These are phyloP conservation scores for Montipora capricornis DNA, from an alignment of 64 coral and sea anemone genomes.

Conservation along the genomic window DNA sequence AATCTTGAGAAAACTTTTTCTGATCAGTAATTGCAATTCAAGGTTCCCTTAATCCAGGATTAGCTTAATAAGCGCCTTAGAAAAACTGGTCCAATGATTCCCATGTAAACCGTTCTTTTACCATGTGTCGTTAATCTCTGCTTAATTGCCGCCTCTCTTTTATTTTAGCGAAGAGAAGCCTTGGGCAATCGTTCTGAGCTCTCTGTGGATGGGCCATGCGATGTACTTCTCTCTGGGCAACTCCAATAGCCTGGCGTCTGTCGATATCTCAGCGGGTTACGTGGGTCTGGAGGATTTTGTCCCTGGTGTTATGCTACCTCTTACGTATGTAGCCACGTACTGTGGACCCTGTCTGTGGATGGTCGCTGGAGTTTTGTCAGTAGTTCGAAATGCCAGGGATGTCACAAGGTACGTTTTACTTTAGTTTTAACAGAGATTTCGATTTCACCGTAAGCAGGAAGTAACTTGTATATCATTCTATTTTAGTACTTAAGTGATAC, in stretches of 20 bases:
- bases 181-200: slow-evolving; percentile 53
- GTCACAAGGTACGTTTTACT: slow-evolving; percentile 31
- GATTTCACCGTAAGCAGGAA: not conserved
- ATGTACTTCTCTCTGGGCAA: slow-evolving; percentile 92
- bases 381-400: slow-evolving; percentile 40
- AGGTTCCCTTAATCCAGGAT: too few species aligned
- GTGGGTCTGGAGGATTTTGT: slow-evolving; percentile 81
- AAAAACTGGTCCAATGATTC: too few species aligned
- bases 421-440: not conserved
- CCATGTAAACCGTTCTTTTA: too few species aligned
- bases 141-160: not conserved
- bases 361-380: slow-evolving; percentile 52
- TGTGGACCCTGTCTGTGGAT: slow-evolving; percentile 87
- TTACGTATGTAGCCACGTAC: slow-evolving; percentile 79
- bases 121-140: too few species aligned
- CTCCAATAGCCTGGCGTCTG: slow-evolving; percentile 95
- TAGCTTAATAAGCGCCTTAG: too few species aligned
- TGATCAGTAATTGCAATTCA: too few species aligned
- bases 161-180: slow-evolving; percentile 52
- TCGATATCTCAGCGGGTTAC: slow-evolving; percentile 94
- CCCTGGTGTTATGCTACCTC: slow-evolving; percentile 44
- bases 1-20: too few species aligned
- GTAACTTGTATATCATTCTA: too few species aligned
- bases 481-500: too few species aligned
- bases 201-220: slow-evolving; percentile 84